phyloP scores from a whole-genome alignment of 2,113 vertebrate genomes.

The Python bivittatus region DNA sequence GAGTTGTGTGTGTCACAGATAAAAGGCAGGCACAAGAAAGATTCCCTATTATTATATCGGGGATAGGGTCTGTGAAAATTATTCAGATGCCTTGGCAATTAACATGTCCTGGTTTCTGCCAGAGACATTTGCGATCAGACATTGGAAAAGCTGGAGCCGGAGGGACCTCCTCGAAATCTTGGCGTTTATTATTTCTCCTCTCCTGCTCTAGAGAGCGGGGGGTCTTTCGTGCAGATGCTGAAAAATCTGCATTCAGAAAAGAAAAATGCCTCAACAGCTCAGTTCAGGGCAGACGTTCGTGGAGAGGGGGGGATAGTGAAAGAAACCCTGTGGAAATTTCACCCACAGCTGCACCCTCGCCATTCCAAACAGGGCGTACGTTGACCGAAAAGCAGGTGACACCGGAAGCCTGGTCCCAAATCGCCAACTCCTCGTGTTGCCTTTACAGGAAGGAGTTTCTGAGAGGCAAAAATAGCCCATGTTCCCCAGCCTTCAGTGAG shows the following conservation, averaged over 20 bases:
- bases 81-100: background rate
- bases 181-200: background rate
- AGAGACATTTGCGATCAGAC: background rate
- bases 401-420: too few species aligned
- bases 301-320: background rate
- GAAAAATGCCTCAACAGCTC: background rate
- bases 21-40: background rate
- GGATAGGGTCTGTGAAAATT: background rate
- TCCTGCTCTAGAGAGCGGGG: background rate
- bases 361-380: too few species aligned
- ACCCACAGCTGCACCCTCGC: background rate
- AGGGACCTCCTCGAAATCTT: background rate
- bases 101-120: background rate
- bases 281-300: background rate
- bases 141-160: background rate
- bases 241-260: background rate
- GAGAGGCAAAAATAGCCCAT: too few species aligned
- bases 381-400: too few species aligned
- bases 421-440: too few species aligned
- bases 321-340: background rate
- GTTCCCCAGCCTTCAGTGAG: background rate
- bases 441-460: too few species aligned
- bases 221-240: background rate
- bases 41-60: background rate
- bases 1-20: background rate